Percentiles rank a stretch among this genome's conserved stretches.
Conservation (phyloP, 37 sponge, comb jelly and placozoan species). For the Aphrocallistes beatrix region DNA sequence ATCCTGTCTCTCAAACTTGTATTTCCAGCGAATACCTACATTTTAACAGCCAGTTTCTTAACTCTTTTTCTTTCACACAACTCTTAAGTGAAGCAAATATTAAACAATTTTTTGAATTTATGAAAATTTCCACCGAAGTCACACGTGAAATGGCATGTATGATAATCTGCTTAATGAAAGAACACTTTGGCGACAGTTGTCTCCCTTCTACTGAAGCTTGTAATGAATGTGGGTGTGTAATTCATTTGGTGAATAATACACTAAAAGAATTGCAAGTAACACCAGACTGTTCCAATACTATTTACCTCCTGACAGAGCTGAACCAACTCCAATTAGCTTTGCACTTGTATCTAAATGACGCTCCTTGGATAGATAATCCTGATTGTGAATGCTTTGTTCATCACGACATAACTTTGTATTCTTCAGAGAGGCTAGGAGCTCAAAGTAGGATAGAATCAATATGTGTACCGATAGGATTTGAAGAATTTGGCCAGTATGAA, state of each 20-base stretch:
- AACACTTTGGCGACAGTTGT: not conserved
- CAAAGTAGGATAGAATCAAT: not conserved
- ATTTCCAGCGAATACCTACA: not conserved
- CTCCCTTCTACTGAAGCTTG: not conserved
- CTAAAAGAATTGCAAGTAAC: not conserved
- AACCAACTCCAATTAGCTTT: not conserved
- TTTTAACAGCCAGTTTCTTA: not conserved
- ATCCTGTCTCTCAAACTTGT: not conserved
- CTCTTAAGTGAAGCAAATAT: not conserved
- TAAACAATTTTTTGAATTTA: not conserved
- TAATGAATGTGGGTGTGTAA: not conserved
- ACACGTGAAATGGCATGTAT: not conserved
- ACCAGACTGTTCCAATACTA: not conserved
- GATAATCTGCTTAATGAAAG: not conserved
- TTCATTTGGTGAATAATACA: not conserved
- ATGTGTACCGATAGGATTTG: not conserved
- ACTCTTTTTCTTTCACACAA: not conserved
- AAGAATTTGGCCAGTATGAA: constrained; percentile 64
- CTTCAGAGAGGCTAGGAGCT: not conserved
- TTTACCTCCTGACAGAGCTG: not conserved
- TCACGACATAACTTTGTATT: not conserved
- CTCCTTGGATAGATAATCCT: not conserved
- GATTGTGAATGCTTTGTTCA: not conserved
- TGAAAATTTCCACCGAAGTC: not conserved
- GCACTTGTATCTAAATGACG: not conserved